Percentiles rank a stretch among this genome's conserved stretches.
Evolutionary conservation across 2,797 vertebrate species (phyloP).

Genomic region (Pipistrellus nathusii): DNA sequence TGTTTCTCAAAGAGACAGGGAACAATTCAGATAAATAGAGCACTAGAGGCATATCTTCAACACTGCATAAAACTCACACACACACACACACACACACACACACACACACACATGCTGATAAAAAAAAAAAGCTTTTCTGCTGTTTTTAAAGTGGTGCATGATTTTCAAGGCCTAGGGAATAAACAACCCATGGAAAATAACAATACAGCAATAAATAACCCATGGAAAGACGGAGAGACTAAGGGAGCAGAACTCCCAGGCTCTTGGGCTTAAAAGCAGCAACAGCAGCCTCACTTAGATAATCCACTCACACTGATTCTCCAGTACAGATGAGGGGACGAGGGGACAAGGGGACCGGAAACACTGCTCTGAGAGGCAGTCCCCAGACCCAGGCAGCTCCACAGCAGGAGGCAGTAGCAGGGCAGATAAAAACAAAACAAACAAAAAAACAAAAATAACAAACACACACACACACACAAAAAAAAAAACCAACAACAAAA

Average conservation of each 20-base stretch:
- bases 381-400: not conserved
- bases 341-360: not conserved
- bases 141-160: not conserved
- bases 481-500: too few species aligned
- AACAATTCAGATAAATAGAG: not conserved
- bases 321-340: not conserved
- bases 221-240: not conserved
- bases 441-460: too few species aligned
- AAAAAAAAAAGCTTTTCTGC: not conserved
- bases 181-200: not conserved
- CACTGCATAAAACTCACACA: too few species aligned
- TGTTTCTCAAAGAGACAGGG: not conserved
- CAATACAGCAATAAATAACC: not conserved
- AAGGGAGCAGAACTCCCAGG: not conserved
- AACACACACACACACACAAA: too few species aligned
- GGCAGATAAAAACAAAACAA: not conserved
- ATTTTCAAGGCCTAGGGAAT: not conserved
- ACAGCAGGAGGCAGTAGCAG: not conserved
- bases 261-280: not conserved
- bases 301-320: not conserved
- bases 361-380: not conserved
- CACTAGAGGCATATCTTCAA: not conserved
- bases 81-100: too few species aligned
- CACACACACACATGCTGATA: too few species aligned
- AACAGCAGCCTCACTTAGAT: not conserved